Evolutionary conservation across 2,113 vertebrate genomes (phyloP), one percentile per base, ranked within the genome.

Genomic region (Peromyscus leucopus): DNA sequence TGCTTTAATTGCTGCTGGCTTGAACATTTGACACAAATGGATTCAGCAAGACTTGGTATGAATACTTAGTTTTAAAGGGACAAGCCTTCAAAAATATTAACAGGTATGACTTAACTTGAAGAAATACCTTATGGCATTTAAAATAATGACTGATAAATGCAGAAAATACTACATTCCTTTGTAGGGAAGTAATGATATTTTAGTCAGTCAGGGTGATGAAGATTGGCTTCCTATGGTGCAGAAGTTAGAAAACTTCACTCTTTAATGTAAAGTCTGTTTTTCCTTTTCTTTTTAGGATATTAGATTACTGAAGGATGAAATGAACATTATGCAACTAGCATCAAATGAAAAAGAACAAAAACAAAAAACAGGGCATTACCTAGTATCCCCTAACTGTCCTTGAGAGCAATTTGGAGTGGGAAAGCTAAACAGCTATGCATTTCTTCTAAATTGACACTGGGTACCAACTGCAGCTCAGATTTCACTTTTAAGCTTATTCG

Each of bases 301-400:
- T 92, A 78, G 39, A 21, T 96, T 93, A 97, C 24, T 83, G 67
- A 96, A 95, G 65, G 39, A 31, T 93, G 42, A 97, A 97, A 94
- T 94, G 92, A 96, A 83, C 51, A 86, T 48, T 87, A 61, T 86
- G 71, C 19, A 83, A 15, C 51, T 91, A 79, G 24, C n/a, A 13
- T 79, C 21, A 91, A 89, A 39, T 15, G 7, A 87, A 87, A 93
- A 88, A 93, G n/a, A 42, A 42, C 89, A 46, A 24, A 80, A 80
- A 10, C 51, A 51, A 51, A 51, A 87, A 87, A 88, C 84, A 39
- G 21, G 57, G 26, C 57, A 63, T 75, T 71, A 26, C 8, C 91
- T 22, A n/a, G 36, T 46, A 78, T 71, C 26, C 89, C 65, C 85
- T 65, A 89, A 33, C 39, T 83, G 28, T 86, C 89, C 22, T 86